phyloP scores from a whole-genome alignment of 2,113 vertebrate genomes.

The Brachyhypopomus occidentalis region DNA sequence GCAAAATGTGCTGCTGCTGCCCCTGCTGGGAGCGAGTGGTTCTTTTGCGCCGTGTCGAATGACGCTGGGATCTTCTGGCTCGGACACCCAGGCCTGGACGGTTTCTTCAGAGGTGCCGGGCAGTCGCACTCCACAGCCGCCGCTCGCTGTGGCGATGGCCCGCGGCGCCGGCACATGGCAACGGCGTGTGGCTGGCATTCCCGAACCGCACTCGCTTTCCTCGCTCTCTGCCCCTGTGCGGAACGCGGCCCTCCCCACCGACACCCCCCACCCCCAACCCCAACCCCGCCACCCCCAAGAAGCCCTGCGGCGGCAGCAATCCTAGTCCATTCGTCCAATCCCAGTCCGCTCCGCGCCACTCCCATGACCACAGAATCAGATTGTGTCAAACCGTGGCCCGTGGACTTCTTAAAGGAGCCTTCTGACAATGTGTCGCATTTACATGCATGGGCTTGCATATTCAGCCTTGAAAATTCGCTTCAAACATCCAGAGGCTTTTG shows the following conservation, averaged over 20 bases:
- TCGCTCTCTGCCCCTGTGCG: no score
- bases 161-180: conserved; percentile 13
- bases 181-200: no score
- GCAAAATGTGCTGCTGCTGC: background rate
- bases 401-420: background rate
- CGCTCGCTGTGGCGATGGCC: background rate
- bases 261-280: no score
- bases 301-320: background rate
- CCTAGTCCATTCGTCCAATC: conserved; percentile 22
- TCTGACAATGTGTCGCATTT: conserved; percentile 23
- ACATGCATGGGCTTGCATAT: conserved; percentile 33
- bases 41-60: background rate
- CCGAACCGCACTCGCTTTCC: no score
- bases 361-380: background rate
- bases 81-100: background rate
- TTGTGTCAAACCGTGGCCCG: conserved; percentile 15
- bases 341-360: background rate
- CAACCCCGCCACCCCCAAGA: no score
- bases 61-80: background rate
- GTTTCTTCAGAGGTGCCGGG: background rate
- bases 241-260: no score
- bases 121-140: background rate
- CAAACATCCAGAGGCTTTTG: conserved; percentile 41
- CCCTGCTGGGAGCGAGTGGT: background rate
- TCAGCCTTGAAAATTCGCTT: conserved; percentile 52